A percentile compares a stretch with the other conserved stretches of the same genome.
Evolutionary conservation across 2,797 vertebrate species (phyloP).

Genomic region (Rhinophrynus dorsalis): DNA sequence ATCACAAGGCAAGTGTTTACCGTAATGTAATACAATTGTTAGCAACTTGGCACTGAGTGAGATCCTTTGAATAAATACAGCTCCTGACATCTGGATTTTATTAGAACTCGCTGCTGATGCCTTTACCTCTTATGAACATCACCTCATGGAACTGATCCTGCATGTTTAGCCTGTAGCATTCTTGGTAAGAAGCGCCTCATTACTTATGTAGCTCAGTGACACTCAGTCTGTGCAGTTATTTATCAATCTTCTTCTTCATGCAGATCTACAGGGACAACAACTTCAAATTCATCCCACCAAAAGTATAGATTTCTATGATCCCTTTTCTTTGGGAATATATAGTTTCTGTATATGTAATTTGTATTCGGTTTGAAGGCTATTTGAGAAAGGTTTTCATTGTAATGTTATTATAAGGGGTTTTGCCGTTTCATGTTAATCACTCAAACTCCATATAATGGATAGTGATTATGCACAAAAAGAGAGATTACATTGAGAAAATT

Average conservation of each 20-base stretch:
- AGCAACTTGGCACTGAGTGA: slow-evolving; percentile 47
- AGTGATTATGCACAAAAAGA: no score
- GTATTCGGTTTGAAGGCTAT: no score
- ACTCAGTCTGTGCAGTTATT: background rate
- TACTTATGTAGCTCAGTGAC: background rate
- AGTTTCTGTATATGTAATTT: no score
- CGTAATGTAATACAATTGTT: slow-evolving; percentile 27
- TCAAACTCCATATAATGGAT: no score
- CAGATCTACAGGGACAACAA: no score
- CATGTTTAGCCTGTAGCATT: slow-evolving; percentile 29
- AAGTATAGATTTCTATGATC: no score
- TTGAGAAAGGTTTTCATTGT: no score
- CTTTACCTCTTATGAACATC: slow-evolving; percentile 55
- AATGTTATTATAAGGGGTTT: no score
- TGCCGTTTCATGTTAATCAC: no score
- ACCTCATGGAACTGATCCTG: slow-evolving; percentile 32
- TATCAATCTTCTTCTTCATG: background rate
- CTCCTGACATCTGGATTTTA: slow-evolving; percentile 61
- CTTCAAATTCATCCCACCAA: no score
- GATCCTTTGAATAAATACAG: slow-evolving; percentile 51
- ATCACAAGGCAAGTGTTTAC: slow-evolving; percentile 28
- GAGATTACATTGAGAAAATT: no score
- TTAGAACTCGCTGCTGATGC: slow-evolving; percentile 57
- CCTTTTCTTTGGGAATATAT: no score
- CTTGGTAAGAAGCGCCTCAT: slow-evolving; percentile 44